Evolutionary conservation across 2,113 vertebrate genomes (phyloP).

Genomic region (Piaya cayana): DNA sequence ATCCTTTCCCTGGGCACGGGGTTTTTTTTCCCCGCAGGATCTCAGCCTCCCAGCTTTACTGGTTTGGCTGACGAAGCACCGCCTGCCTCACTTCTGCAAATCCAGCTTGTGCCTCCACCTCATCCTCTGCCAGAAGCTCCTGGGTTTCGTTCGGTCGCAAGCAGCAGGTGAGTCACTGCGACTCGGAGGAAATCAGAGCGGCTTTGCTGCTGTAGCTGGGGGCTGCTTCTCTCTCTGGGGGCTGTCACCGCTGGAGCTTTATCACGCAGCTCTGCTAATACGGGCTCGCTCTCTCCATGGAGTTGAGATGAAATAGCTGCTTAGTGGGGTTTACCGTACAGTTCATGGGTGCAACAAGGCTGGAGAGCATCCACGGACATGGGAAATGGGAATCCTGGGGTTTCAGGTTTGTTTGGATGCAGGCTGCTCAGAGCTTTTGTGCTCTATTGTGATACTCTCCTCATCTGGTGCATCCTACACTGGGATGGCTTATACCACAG

Average conservation of each 20-base stretch:
- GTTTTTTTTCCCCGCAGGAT: conserved; percentile 30
- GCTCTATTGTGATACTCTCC: accelerated
- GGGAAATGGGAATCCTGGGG: background rate
- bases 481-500: background rate
- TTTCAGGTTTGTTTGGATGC: background rate
- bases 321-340: background rate
- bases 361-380: background rate
- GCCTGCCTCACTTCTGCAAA: conserved; percentile 78
- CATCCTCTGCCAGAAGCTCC: conserved; percentile 74
- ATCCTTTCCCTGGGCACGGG: background rate
- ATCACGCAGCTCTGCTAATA: background rate
- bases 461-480: accelerated
- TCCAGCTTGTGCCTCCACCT: conserved; percentile 77
- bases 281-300: background rate
- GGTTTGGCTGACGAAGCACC: conserved; percentile 74
- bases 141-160: conserved; percentile 65
- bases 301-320: background rate
- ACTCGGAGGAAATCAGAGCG: background rate
- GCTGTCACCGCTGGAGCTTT: background rate
- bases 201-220: background rate
- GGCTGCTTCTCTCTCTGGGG: background rate
- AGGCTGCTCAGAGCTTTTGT: background rate
- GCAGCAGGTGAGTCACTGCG: conserved; percentile 73
- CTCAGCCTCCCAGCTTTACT: conserved; percentile 62
- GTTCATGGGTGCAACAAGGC: background rate